Conservation (phyloP, 2,113 vertebrate genomes). For the Meriones unguiculatus region DNA sequence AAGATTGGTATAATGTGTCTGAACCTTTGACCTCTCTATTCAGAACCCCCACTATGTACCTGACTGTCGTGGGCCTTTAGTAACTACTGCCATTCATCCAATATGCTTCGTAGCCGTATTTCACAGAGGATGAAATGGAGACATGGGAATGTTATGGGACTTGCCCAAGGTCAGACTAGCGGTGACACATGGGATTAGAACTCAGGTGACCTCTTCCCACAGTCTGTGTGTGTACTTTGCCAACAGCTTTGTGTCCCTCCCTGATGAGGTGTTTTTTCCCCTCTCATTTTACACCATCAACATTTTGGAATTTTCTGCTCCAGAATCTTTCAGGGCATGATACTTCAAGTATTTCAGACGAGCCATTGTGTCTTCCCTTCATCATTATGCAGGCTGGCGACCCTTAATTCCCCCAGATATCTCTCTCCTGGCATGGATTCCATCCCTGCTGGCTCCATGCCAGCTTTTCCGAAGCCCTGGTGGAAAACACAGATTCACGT, state of each 20-base stretch:
- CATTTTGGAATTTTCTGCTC: background rate
- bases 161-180: background rate
- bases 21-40: background rate
- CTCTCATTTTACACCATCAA: background rate
- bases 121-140: constrained; percentile 15
- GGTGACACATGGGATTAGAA: constrained; percentile 1
- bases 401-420: background rate
- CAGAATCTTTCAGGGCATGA: background rate
- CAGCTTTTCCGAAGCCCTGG: background rate
- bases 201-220: background rate
- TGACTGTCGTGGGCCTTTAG: background rate
- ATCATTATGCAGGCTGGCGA: background rate
- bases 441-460: background rate
- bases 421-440: background rate
- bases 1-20: background rate
- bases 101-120: background rate
- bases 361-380: background rate
- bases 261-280: constrained; percentile 1
- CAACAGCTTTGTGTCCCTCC: background rate
- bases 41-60: background rate
- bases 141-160: background rate
- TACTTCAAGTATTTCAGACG: background rate
- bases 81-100: background rate
- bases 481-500: background rate
- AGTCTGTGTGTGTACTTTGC: background rate